Evolutionary conservation across 2,113 vertebrate genomes (phyloP).

Genomic region (Coptodon rendalli): DNA sequence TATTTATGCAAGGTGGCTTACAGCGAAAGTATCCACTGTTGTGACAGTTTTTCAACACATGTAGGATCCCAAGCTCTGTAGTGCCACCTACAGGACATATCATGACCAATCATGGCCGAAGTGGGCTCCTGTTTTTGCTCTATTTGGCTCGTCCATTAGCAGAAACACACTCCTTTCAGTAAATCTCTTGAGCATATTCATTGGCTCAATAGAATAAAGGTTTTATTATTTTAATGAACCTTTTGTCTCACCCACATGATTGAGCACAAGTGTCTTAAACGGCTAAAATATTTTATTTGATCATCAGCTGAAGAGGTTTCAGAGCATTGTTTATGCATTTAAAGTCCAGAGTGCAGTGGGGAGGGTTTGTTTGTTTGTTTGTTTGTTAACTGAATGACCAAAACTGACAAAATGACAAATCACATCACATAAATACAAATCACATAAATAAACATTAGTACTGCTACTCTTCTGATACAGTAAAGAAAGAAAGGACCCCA

Average conservation of each 20-base stretch:
- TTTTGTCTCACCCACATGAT: neutral
- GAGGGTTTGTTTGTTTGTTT: neutral
- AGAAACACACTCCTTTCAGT: neutral
- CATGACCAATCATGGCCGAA: neutral
- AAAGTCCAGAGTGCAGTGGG: neutral
- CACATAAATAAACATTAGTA: neutral
- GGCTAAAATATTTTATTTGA: neutral
- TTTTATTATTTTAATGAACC: neutral
- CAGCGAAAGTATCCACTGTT: neutral
- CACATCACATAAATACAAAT: neutral
- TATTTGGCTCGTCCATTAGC: neutral
- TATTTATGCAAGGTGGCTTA: neutral
- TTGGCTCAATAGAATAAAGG: neutral
- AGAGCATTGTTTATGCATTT: neutral
- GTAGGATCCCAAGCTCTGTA: neutral
- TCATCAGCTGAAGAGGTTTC: neutral
- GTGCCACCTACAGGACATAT: neutral
- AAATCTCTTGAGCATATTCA: neutral
- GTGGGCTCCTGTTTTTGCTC: neutral
- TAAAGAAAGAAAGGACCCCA: accelerated
- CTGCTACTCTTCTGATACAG: accelerated
- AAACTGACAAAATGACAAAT: neutral
- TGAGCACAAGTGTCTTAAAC: neutral
- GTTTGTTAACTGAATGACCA: neutral
- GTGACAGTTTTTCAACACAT: neutral